Evolutionary conservation across 2,113 vertebrate genomes (phyloP).

Genomic region (Thalassarche chlororhynchos): DNA sequence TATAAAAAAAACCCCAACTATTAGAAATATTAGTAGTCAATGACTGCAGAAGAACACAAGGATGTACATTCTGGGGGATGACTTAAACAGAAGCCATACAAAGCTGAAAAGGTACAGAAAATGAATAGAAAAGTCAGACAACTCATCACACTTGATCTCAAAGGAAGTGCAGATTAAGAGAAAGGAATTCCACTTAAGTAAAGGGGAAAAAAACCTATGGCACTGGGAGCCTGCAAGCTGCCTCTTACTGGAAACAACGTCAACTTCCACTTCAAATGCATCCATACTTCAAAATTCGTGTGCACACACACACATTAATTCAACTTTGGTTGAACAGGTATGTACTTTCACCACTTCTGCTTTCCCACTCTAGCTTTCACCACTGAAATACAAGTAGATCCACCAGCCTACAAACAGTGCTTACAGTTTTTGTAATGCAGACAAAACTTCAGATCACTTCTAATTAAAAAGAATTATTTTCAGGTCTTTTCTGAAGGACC

Average conservation of each 20-base stretch:
- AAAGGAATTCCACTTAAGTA: neutral
- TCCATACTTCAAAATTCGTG: neutral
- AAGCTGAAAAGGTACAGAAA: neutral
- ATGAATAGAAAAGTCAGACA: neutral
- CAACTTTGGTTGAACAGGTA: neutral
- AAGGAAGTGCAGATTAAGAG: neutral
- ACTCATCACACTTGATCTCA: neutral
- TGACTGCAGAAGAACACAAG: neutral
- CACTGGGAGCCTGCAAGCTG: neutral
- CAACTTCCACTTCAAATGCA: neutral
- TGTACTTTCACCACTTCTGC: neutral
- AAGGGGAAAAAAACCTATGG: neutral
- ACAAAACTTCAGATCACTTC: neutral
- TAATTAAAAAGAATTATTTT: constrained; percentile 27
- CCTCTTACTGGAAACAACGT: neutral
- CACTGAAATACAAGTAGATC: neutral
- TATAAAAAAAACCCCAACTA: neutral
- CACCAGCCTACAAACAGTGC: neutral
- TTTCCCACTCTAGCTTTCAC: neutral
- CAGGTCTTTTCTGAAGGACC: neutral
- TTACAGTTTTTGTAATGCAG: neutral
- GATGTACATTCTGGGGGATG: neutral
- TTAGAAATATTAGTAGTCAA: neutral
- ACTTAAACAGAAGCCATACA: neutral
- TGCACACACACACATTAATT: neutral